Evolutionary conservation across 2,113 vertebrate genomes (phyloP), one percentile per base, ranked within the genome.

Genomic region (Equus przewalskii): DNA sequence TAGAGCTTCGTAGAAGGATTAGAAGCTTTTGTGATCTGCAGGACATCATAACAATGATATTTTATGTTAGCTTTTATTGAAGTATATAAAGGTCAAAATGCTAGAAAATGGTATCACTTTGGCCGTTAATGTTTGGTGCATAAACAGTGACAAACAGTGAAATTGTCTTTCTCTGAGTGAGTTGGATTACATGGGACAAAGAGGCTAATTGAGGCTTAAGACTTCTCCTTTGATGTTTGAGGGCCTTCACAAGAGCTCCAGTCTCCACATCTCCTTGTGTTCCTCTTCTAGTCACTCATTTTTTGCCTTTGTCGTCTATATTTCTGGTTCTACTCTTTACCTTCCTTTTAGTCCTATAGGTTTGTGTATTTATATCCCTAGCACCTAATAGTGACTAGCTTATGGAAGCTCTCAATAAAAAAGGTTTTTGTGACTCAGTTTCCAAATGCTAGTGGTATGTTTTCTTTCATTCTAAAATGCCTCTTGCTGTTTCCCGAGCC

Each of bases 1-100:
- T 75, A 69, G 6, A 24, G 46, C 2, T 67, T 65, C 16, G 5
- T 30, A 36, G 36, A 64, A 85, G 22, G 11, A 62, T 44, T 70
- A 58, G 19, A 90, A 51, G 16, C 14, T 54, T 97, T 70, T 90
- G 8, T 90, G 15, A 9, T 81, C 44, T 91, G 2, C 2, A 56
- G 64, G 65, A 51, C 46, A 24, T 41, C 11, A 56, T 79, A 62
- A 49, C 80, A 65, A 67, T 44, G 15, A 24, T 72, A 64, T 67
- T 89, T 91, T 65, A 22, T 80, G n/a, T 94, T 89, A 75, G 7
- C 30, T 92, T 95, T n/a, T 58, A 16, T 79, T 70, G 18, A 79
- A 72, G 14, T 75, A 18, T 44, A 3, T 21, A 9, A 51, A 89
- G 41, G 14, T 93, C 3, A 70, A 4, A 85, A 51, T 15, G n/a